A percentile compares a stretch with the other conserved stretches of the same genome.
Conservation (phyloP, 2,888 invertebrate genomes). For the Limnephilus rhombicus region DNA sequence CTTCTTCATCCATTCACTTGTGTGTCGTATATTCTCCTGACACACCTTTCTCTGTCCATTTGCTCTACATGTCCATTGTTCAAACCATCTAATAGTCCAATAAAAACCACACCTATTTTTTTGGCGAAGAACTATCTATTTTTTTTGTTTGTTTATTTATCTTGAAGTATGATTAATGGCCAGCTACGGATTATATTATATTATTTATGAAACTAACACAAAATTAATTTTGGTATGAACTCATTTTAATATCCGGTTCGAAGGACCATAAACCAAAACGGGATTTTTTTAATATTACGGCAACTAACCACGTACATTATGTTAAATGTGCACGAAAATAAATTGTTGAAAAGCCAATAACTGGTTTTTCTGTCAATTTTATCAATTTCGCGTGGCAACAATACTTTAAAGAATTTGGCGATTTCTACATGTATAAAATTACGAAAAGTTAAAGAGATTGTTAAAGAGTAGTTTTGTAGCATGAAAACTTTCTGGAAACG, state of each 20-base stretch:
- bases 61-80: neutral
- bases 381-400: too few relatives aligned
- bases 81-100: neutral
- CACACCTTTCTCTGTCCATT: neutral
- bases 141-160: neutral
- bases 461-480: too few relatives aligned
- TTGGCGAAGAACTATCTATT: neutral
- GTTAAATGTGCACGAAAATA: too few relatives aligned
- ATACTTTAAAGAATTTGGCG: too few relatives aligned
- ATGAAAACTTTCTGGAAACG: too few relatives aligned
- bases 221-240: neutral
- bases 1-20: neutral
- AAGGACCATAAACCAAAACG: neutral
- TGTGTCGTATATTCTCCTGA: neutral
- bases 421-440: too few relatives aligned
- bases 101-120: neutral
- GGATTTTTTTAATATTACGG: neutral
- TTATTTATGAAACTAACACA: neutral
- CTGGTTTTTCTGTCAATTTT: too few relatives aligned
- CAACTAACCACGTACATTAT: too few relatives aligned
- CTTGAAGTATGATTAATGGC: neutral
- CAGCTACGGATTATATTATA: neutral
- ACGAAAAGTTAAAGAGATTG: too few relatives aligned
- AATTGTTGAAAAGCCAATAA: too few relatives aligned
- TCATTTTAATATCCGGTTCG: neutral